These are phyloP conservation scores for Drosophila bocqueti DNA, from an alignment of 1,140 invertebrate species.

Conservation along the genomic window DNA sequence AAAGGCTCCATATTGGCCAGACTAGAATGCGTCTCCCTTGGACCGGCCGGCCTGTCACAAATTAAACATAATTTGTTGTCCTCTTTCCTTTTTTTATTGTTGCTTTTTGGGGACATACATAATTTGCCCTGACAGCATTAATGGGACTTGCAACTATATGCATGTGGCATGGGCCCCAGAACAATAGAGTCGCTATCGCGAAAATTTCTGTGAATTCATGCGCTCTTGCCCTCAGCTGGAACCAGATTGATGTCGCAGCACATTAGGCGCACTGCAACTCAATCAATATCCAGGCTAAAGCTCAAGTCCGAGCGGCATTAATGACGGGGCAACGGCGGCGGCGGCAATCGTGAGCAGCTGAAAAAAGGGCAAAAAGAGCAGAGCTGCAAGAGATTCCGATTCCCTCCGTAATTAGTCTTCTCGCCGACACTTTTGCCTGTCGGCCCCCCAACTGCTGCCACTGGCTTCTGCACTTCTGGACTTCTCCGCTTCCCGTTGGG, in stretches of 20 bases:
- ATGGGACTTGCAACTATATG: slow-evolving; percentile 46
- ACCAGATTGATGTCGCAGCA: slow-evolving; percentile 80
- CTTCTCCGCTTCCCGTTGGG: slow-evolving; percentile 12
- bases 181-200: slow-evolving; percentile 47
- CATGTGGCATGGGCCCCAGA: slow-evolving; percentile 2
- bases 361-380: slow-evolving; percentile 21
- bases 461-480: slow-evolving; percentile 31
- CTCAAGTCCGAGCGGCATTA: slow-evolving; percentile 66
- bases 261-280: slow-evolving; percentile 81
- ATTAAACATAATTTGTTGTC: slow-evolving; percentile 42
- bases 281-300: slow-evolving; percentile 71
- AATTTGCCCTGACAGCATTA: slow-evolving; percentile 50
- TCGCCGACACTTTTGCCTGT: slow-evolving; percentile 68
- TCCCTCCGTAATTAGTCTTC: slow-evolving; percentile 76
- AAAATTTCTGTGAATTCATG: slow-evolving; percentile 69
- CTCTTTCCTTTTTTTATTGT: background rate
- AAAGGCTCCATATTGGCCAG: slow-evolving; percentile 48
- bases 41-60: slow-evolving; percentile 17
- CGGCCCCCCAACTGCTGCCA: slow-evolving; percentile 29
- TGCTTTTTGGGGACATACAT: slow-evolving; percentile 25
- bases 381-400: slow-evolving; percentile 32
- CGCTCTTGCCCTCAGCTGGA: slow-evolving; percentile 3
- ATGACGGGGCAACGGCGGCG: slow-evolving; percentile 47
- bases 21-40: slow-evolving; percentile 39
- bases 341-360: slow-evolving; percentile 49